Conservation (phyloP, 2,888 invertebrate species). For the Eurytoma californica region DNA sequence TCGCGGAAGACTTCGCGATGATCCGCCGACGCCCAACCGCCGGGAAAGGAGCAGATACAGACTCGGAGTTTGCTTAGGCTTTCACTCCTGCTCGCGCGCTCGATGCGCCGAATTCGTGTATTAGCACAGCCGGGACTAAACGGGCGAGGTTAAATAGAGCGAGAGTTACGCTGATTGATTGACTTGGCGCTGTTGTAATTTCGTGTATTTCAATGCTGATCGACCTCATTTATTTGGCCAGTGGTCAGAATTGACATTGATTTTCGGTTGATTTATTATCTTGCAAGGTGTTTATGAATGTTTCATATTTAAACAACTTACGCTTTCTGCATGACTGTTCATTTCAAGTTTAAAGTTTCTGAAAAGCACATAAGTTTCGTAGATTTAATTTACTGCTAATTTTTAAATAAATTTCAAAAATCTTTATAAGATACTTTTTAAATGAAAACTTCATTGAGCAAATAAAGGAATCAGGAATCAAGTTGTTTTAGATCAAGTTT, state of each 20-base stretch:
- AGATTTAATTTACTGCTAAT: no score
- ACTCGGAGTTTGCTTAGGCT: constrained; percentile 22
- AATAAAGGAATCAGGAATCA: no score
- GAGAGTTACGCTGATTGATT: constrained; percentile 33
- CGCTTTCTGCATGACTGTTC: no score
- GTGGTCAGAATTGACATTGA: not conserved
- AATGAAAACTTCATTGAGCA: no score
- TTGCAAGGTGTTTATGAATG: no score
- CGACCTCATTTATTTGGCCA: constrained; percentile 21
- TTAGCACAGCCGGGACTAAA: not conserved
- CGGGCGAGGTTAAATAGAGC: constrained; percentile 41
- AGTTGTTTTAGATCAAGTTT: no score
- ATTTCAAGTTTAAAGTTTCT: no score
- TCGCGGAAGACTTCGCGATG: constrained; percentile 11
- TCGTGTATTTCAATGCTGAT: constrained; percentile 9
- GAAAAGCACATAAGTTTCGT: no score
- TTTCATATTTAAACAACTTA: not conserved
- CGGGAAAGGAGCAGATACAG: constrained; percentile 21
- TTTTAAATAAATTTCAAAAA: no score
- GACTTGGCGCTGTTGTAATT: constrained; percentile 14
- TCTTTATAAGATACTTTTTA: no score
- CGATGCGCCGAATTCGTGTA: not conserved
- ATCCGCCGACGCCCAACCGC: constrained; percentile 1
- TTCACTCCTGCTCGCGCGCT: not conserved
- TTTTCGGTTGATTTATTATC: not conserved